Conservation (phyloP, 2,797 vertebrate genomes). For the Cichlasoma orientale region DNA sequence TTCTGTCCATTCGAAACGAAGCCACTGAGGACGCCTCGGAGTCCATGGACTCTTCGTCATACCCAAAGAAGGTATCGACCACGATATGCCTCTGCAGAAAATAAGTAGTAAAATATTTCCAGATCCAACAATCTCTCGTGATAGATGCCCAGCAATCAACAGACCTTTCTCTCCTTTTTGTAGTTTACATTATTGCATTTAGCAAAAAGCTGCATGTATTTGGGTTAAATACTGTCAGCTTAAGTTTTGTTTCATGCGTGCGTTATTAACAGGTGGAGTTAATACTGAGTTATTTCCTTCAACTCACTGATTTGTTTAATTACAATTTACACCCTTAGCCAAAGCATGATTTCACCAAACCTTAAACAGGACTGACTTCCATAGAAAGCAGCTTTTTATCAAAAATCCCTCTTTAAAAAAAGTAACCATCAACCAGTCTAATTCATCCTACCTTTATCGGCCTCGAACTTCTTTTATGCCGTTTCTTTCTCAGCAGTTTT, state of each 20-base stretch:
- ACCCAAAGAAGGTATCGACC: conserved; percentile 94
- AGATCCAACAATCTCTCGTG: background rate
- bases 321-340: background rate
- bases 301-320: background rate
- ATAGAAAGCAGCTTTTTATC: no score
- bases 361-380: background rate
- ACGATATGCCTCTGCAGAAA: conserved; percentile 89
- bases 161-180: background rate
- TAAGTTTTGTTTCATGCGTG: fast-evolving
- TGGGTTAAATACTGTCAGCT: background rate
- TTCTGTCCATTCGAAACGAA: conserved; percentile 93
- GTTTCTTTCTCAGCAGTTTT: conserved; percentile 94
- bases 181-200: background rate
- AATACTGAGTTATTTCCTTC: background rate
- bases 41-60: conserved; percentile 98
- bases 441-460: conserved; percentile 86
- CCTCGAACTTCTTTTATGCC: conserved; percentile 96
- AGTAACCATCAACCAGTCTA: background rate
- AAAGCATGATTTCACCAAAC: no score
- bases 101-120: background rate
- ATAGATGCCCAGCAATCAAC: background rate
- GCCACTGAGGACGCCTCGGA: conserved; percentile 97
- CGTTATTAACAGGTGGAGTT: no score
- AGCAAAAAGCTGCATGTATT: background rate
- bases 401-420: background rate